Base-by-base conservation (phyloP, 1,140 invertebrate species). In the Temnothorax nylanderi region DNA sequence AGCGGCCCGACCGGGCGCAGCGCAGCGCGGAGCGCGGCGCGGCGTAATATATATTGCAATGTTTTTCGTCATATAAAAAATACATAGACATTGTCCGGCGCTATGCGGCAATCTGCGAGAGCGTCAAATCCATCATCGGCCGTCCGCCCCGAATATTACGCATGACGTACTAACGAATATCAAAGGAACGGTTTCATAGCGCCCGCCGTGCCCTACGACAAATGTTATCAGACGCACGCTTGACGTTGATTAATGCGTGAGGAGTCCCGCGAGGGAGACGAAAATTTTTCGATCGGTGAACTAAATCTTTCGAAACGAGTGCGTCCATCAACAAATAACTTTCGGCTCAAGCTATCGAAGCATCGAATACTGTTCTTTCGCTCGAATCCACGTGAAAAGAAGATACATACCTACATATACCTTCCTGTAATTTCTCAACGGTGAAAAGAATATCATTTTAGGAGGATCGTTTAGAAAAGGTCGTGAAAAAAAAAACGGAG, bases 11-110 rank as follows among this genome's bases (percentile, higher is more conserved):
- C 67, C 58, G 49, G 37, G 8, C 8, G 34, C 32, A 56, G 26
- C 76, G 75, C 8, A 54, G 54, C 16, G 6, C 26, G 26, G 26
- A 26, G 26, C 26, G 58, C 62, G 60, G 65, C 49, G 58, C n/a
- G 58, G 18, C 49, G 75, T 44, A 67, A 69, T 75, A 75, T 75
- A 58, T 56, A 60, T 81, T 78, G 60, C 77, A 74, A 58, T 80
- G 64, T 88, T 90, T 74, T 84, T 84, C 78, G 78, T 62, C 69
- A 21, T 72, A 82, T 87, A 84, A 82, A 87, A 87, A 87, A 87
- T 54, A 84, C 41, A 84, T 44, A 32, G n/a, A 85, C 74, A 76
- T 85, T 54, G 82, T 77, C 47, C 44, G 72, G 60, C 74, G 71
- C 62, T 74, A 65, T 44, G 41, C 82, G 37, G 62, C 75, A 84